These are phyloP conservation scores for Phylloscopus collybita DNA, from an alignment of 2,797 vertebrate genomes.

Conservation along the genomic window DNA sequence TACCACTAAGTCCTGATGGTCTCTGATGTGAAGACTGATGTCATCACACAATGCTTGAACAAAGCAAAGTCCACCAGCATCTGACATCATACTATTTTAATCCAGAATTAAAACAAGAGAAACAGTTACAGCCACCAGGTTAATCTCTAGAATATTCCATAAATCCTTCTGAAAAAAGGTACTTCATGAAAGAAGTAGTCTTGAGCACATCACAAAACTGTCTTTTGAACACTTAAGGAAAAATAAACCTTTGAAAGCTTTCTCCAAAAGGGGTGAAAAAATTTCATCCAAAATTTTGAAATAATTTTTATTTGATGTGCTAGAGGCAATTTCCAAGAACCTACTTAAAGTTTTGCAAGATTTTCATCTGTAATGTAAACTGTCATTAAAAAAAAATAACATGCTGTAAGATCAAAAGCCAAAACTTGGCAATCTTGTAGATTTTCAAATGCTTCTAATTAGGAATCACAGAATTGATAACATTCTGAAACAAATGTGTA, in stretches of 20 bases:
- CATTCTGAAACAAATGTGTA: neutral
- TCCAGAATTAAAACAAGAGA: neutral
- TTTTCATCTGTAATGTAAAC: conserved; percentile 39
- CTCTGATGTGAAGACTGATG: conserved; percentile 23
- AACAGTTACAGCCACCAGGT: neutral
- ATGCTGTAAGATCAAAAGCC: conserved; percentile 13
- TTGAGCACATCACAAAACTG: neutral
- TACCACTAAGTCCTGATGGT: neutral
- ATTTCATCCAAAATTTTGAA: neutral
- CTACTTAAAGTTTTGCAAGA: conserved; percentile 3
- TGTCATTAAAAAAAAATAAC: neutral
- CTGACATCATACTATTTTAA: neutral
- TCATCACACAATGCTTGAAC: neutral
- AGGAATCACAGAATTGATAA: neutral
- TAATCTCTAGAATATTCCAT: neutral
- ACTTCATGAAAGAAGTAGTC: neutral
- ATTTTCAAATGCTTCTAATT: conserved; percentile 25
- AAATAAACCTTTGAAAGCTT: neutral
- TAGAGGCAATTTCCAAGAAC: conserved; percentile 26
- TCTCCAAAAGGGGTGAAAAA: neutral
- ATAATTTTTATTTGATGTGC: neutral
- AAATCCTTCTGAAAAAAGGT: neutral
- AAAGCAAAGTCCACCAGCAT: neutral
- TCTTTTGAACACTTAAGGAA: conserved; percentile 5
- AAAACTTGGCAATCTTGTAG: neutral